Evolutionary conservation across 2,797 vertebrate species (phyloP).

Genomic region (Otus scops): DNA sequence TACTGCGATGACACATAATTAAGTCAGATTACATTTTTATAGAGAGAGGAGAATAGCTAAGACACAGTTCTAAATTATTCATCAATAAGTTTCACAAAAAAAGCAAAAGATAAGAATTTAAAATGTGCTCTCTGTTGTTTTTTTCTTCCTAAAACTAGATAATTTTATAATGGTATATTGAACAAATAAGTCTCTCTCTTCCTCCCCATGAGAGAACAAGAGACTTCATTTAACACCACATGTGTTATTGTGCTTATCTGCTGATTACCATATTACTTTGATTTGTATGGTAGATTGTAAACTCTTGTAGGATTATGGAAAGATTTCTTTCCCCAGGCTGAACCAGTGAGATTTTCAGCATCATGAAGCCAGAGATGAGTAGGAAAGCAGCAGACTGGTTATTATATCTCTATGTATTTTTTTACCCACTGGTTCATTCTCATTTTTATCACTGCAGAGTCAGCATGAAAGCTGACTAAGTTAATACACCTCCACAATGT

Average conservation of each 20-base stretch:
- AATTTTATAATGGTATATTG: constrained; percentile 72
- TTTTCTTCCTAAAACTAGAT: constrained; percentile 60
- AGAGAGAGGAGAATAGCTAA: constrained; percentile 52
- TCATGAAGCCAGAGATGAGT: constrained; percentile 51
- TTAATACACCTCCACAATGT: constrained; percentile 15
- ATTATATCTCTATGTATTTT: constrained; percentile 49
- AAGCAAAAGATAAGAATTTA: constrained; percentile 54
- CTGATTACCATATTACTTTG: constrained; percentile 73
- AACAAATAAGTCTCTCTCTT: constrained; percentile 65
- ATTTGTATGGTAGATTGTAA: constrained; percentile 72
- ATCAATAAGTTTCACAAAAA: constrained; percentile 63
- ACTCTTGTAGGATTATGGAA: constrained; percentile 65
- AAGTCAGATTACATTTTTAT: constrained; percentile 75
- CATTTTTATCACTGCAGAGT: constrained; percentile 59
- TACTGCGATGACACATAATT: constrained; percentile 71
- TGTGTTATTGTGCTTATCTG: constrained; percentile 67
- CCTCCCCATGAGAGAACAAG: constrained; percentile 66
- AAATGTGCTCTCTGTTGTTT: constrained; percentile 30
- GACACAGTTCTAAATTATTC: constrained; percentile 76
- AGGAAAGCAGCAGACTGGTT: constrained; percentile 50
- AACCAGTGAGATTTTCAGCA: constrained; percentile 62
- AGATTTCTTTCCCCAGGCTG: constrained; percentile 60
- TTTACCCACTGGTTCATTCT: constrained; percentile 59
- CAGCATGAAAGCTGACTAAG: constrained; percentile 43
- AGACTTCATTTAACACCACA: constrained; percentile 69